Conservation (phyloP, 1,140 invertebrate genomes). For the Heliconius hermathena region DNA sequence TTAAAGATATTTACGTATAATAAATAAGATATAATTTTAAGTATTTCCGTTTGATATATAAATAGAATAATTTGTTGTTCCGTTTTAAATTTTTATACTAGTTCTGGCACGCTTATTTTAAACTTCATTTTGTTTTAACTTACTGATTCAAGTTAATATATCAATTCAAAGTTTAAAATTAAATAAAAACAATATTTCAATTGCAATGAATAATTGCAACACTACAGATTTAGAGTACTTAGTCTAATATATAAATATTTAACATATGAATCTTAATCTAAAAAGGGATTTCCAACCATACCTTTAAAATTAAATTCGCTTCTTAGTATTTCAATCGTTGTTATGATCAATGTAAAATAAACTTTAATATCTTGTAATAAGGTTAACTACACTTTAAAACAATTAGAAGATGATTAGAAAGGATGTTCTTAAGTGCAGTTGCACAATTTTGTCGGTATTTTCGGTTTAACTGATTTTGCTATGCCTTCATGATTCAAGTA, state of each 20-base stretch:
- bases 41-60: slow-evolving; percentile 11
- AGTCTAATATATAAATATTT: not conserved
- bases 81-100: not conserved
- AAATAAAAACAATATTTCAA: no score
- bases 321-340: slow-evolving; percentile 8
- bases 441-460: slow-evolving; percentile 21
- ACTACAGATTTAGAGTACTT: no score
- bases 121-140: not conserved
- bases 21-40: slow-evolving; percentile 10
- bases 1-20: slow-evolving; percentile 12
- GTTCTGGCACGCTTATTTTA: no score
- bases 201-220: no score
- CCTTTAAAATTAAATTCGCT: not conserved
- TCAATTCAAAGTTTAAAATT: no score
- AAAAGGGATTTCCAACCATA: slow-evolving; percentile 22
- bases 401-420: slow-evolving; percentile 20
- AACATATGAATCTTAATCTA: not conserved
- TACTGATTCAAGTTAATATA: no score
- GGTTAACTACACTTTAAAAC: slow-evolving; percentile 6
- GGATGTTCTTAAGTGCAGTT: slow-evolving; percentile 17
- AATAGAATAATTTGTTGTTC: slow-evolving; percentile 3
- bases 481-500: not conserved
- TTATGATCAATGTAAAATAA: not conserved
- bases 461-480: slow-evolving; percentile 13
- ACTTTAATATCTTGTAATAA: slow-evolving; percentile 7